These are phyloP conservation scores for Tetragonisca angustula DNA, from an alignment of 2,888 invertebrate species.

Conservation along the genomic window DNA sequence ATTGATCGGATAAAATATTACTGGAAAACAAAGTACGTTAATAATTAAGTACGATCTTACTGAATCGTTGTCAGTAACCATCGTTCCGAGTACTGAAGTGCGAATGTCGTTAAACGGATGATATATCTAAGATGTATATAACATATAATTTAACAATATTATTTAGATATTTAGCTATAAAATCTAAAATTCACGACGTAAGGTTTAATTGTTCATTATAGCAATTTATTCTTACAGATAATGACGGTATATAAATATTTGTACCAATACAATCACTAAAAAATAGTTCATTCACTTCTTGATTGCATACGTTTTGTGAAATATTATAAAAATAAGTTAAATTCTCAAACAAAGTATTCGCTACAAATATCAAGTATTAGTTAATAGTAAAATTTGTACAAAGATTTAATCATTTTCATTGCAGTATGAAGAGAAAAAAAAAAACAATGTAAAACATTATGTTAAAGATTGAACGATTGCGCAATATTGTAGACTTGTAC, in stretches of 20 bases:
- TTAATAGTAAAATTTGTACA: conserved; percentile 1
- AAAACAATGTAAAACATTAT: conserved; percentile 12
- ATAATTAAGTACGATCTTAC: conserved; percentile 23
- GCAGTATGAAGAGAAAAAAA: conserved; percentile 8
- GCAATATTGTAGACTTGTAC: background rate
- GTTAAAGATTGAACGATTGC: background rate
- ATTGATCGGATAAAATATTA: conserved; percentile 21
- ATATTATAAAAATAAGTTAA: conserved; percentile 10
- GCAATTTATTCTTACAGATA: conserved; percentile 66
- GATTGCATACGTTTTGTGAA: conserved; percentile 15
- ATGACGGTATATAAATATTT: conserved; percentile 39
- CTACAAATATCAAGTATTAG: conserved; percentile 1
- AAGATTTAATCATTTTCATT: conserved; percentile 21
- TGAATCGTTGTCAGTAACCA: conserved; percentile 14
- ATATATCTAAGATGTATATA: conserved; percentile 42
- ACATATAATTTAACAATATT: conserved; percentile 31
- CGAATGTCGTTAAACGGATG: conserved; percentile 34
- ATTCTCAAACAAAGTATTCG: conserved; percentile 3
- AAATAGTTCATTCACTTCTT: conserved; percentile 27
- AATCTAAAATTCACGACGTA: conserved; percentile 55
- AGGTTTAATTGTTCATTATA: conserved; percentile 57
- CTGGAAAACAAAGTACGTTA: conserved; percentile 2
- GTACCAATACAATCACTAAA: conserved; percentile 15
- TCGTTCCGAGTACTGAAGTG: conserved; percentile 30
- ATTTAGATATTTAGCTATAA: conserved; percentile 32